phyloP scores from a whole-genome alignment of 2,113 vertebrate species.

The Trichomycterus rosablanca region DNA sequence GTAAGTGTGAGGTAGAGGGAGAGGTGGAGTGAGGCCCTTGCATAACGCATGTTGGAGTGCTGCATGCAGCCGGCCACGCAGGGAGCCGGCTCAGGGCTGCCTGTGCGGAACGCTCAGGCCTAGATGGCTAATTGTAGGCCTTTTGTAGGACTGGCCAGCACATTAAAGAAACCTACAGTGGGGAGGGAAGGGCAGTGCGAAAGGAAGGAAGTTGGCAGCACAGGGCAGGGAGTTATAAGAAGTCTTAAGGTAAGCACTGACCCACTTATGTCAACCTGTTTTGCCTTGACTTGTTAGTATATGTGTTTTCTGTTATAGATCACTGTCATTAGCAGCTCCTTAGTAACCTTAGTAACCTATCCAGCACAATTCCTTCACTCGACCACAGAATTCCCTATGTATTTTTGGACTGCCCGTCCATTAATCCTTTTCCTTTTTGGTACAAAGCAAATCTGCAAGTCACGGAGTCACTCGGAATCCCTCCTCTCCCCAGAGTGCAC shows the following conservation, averaged over 20 bases:
- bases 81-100: conserved; percentile 40
- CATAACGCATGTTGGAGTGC: conserved; percentile 49
- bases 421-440: conserved; percentile 25
- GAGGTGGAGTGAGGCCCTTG: conserved; percentile 54
- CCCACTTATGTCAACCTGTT: conserved; percentile 40
- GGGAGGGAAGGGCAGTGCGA: conserved; percentile 2
- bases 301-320: conserved; percentile 18
- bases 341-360: neutral
- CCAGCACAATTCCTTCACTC: neutral
- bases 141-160: conserved; percentile 10
- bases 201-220: conserved; percentile 27
- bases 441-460: conserved; percentile 66
- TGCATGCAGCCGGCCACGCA: conserved; percentile 48
- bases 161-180: neutral
- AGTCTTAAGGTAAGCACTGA: conserved; percentile 58
- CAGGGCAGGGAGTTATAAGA: conserved; percentile 48
- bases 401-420: neutral
- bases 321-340: neutral
- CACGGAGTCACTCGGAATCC: conserved; percentile 51
- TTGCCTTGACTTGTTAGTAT: neutral
- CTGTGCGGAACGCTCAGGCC: conserved; percentile 44
- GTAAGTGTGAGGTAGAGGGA: conserved; percentile 45
- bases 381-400: neutral
- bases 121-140: conserved; percentile 36
- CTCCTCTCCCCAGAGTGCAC: conserved; percentile 10